phyloP scores from a whole-genome alignment of 2,888 invertebrate species.

The Tinea semifulvella region DNA sequence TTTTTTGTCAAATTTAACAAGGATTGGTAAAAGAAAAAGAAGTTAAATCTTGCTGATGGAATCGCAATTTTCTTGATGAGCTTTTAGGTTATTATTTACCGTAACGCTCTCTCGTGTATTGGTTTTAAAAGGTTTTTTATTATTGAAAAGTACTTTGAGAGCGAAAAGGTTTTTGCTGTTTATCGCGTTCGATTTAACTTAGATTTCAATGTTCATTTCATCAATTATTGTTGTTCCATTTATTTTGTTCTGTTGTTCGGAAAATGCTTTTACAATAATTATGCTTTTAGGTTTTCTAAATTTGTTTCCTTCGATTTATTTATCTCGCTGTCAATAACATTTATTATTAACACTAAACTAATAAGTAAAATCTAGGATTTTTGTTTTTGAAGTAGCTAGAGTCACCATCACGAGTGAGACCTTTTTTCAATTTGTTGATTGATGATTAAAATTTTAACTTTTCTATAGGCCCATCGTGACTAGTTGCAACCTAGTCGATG shows the following conservation, averaged over 20 bases:
- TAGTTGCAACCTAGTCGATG: too few relatives aligned
- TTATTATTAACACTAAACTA: too few relatives aligned
- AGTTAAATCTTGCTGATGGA: conserved; percentile 9
- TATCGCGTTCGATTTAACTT: not conserved
- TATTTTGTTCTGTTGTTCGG: not conserved
- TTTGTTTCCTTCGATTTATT: too few relatives aligned
- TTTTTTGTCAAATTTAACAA: conserved; percentile 16
- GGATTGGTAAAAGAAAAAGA: conserved; percentile 13
- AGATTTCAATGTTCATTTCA: not conserved
- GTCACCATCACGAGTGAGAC: too few relatives aligned
- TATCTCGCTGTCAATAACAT: too few relatives aligned
- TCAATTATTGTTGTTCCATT: not conserved
- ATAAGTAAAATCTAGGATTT: too few relatives aligned
- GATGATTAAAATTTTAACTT: too few relatives aligned
- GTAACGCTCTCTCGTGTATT: conserved; percentile 10
- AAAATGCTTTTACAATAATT: not conserved
- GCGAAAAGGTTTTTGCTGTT: conserved; percentile 13
- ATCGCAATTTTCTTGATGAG: conserved; percentile 14
- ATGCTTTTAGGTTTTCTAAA: not conserved
- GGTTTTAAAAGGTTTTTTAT: conserved; percentile 13
- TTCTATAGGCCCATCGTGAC: too few relatives aligned
- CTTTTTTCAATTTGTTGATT: too few relatives aligned
- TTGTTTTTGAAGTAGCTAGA: too few relatives aligned
- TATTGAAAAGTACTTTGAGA: conserved; percentile 12
- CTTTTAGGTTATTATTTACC: conserved; percentile 16